A percentile compares a stretch with the other conserved stretches of the same genome.
phyloP scores from a whole-genome alignment of 2,113 vertebrate species.

The Indicator indicator region DNA sequence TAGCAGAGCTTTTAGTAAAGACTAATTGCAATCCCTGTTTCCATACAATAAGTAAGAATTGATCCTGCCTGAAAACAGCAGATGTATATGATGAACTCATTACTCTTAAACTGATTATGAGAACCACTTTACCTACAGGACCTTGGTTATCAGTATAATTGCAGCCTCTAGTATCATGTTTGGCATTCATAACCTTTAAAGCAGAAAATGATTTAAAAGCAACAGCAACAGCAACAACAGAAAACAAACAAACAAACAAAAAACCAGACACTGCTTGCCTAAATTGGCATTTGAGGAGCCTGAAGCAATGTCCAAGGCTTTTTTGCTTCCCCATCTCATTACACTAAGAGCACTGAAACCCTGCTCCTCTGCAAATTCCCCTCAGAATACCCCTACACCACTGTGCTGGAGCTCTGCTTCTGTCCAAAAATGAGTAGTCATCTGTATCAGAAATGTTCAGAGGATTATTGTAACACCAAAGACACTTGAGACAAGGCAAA shows the following conservation, averaged over 20 bases:
- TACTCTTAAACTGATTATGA: neutral
- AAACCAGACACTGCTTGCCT: neutral
- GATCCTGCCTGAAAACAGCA: neutral
- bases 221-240: too few relatives aligned
- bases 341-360: neutral
- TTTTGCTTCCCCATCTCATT: neutral
- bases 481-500: neutral
- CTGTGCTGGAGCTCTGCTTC: neutral
- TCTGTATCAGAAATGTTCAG: neutral
- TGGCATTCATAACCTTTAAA: neutral
- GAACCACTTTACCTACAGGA: neutral
- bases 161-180: neutral
- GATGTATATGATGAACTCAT: neutral
- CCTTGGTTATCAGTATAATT: slow-evolving; percentile 12
- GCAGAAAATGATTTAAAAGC: neutral
- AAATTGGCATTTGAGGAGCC: neutral
- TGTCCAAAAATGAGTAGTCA: neutral
- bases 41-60: neutral
- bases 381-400: neutral
- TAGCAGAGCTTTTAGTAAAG: neutral
- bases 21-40: neutral
- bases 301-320: neutral
- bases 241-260: too few relatives aligned
- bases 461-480: neutral
- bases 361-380: neutral